A percentile compares a stretch with the other conserved stretches of the same genome.
phyloP scores from a whole-genome alignment of 2,113 vertebrate species.

The Gallinago jamesoni region DNA sequence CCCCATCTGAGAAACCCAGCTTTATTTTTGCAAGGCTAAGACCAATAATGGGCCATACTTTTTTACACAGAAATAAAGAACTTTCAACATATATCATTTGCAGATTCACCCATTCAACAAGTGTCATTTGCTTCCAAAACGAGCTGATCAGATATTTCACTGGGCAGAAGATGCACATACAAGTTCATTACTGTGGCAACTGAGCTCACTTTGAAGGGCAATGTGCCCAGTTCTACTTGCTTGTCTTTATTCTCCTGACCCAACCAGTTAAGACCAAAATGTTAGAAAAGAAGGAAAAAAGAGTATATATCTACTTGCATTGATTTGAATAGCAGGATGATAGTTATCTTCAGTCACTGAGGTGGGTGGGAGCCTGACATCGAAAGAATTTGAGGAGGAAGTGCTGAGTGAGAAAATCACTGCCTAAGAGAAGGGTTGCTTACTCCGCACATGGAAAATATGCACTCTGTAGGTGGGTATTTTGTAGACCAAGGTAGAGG shows the following conservation, averaged over 20 bases:
- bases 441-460: constrained; percentile 45
- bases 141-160: neutral
- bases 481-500: constrained; percentile 4
- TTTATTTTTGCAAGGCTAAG: neutral
- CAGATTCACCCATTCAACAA: too few species aligned
- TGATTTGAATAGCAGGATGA: constrained; percentile 57
- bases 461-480: constrained; percentile 43
- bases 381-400: constrained; percentile 61
- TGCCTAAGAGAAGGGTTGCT: constrained; percentile 40
- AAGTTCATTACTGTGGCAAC: neutral
- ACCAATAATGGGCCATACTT: neutral
- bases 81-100: neutral
- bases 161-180: neutral
- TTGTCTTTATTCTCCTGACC: constrained; percentile 8
- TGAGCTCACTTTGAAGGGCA: neutral
- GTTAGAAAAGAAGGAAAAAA: constrained; percentile 11
- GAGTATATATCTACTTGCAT: constrained; percentile 43
- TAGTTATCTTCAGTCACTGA: constrained; percentile 54
- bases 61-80: neutral
- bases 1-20: neutral
- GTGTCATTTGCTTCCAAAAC: neutral
- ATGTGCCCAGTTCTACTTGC: neutral
- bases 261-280: constrained; percentile 15
- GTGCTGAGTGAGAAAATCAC: constrained; percentile 63
- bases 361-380: constrained; percentile 54